These are phyloP conservation scores for Cyphomyrus discorhynchus DNA, from an alignment of 2,113 vertebrate genomes.

Conservation along the genomic window DNA sequence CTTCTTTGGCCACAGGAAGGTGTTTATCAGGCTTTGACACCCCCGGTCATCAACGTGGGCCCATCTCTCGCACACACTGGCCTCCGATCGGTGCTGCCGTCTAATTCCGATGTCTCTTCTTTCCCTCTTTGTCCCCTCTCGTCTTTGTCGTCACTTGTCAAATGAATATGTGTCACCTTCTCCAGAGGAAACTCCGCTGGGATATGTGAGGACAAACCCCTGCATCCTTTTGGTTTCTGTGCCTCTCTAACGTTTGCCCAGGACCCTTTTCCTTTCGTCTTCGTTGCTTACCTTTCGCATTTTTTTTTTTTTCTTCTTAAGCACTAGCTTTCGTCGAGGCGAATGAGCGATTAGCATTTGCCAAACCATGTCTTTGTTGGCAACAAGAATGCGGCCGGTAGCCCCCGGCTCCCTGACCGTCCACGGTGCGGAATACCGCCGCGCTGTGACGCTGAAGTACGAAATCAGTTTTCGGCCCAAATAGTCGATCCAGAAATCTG, in stretches of 20 bases:
- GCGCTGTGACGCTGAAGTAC: neutral
- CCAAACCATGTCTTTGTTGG: neutral
- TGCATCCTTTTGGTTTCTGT: constrained; percentile 33
- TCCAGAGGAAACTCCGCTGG: constrained; percentile 68
- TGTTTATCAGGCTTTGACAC: neutral
- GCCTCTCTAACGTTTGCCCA: neutral
- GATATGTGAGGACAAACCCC: constrained; percentile 50
- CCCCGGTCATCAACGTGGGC: neutral
- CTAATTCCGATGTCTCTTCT: constrained; percentile 43
- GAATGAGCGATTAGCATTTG: neutral
- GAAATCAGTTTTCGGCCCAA: neutral
- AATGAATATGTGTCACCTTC: constrained; percentile 44
- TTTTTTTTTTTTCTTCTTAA: neutral
- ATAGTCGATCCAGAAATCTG: neutral
- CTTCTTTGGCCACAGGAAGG: neutral
- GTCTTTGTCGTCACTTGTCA: constrained; percentile 35
- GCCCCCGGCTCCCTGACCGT: neutral
- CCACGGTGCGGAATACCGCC: neutral
- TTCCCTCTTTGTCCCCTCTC: constrained; percentile 27
- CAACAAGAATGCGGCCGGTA: constrained; percentile 17
- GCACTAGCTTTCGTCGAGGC: neutral
- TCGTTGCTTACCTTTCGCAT: neutral
- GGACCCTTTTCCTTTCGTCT: neutral
- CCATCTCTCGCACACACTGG: neutral
- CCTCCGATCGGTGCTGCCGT: constrained; percentile 23